Evolutionary conservation across 2,888 invertebrate species (phyloP).

Genomic region (Neocrepidodera transversa): DNA sequence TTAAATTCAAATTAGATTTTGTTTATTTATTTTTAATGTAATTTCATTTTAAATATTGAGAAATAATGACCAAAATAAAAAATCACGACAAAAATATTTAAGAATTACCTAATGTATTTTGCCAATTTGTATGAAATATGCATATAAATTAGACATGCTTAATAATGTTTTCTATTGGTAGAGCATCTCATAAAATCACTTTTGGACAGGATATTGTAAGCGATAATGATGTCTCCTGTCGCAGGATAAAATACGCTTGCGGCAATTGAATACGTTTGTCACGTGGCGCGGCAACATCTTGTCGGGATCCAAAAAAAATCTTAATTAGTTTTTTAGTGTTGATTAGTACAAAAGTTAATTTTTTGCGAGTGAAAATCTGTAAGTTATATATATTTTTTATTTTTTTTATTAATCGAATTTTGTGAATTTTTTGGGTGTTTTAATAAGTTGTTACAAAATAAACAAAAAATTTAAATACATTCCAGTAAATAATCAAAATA

Average conservation of each 20-base stretch:
- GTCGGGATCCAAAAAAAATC: constrained; percentile 13
- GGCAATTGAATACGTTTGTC: constrained; percentile 37
- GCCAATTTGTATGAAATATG: neutral
- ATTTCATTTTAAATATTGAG: no score
- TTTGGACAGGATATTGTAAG: constrained; percentile 39
- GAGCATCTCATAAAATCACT: constrained; percentile 31
- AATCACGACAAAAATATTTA: no score
- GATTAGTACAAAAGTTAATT: neutral
- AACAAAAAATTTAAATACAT: no score
- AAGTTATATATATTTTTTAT: neutral
- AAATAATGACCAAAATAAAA: no score
- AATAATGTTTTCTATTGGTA: constrained; percentile 15
- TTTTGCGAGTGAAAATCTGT: neutral
- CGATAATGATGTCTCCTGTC: constrained; percentile 34
- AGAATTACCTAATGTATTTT: no score
- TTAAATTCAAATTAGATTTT: no score
- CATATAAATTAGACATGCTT: constrained; percentile 4
- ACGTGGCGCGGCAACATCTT: constrained; percentile 37
- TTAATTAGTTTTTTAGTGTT: constrained; percentile 12
- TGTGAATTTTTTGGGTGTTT: no score
- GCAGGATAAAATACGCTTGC: constrained; percentile 39
- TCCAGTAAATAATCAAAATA: no score
- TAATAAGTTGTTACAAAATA: no score
- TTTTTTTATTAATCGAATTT: neutral
- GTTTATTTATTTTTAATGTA: no score